Base-by-base conservation (phyloP, 1,140 invertebrate species). In the Micrasema longulum region DNA sequence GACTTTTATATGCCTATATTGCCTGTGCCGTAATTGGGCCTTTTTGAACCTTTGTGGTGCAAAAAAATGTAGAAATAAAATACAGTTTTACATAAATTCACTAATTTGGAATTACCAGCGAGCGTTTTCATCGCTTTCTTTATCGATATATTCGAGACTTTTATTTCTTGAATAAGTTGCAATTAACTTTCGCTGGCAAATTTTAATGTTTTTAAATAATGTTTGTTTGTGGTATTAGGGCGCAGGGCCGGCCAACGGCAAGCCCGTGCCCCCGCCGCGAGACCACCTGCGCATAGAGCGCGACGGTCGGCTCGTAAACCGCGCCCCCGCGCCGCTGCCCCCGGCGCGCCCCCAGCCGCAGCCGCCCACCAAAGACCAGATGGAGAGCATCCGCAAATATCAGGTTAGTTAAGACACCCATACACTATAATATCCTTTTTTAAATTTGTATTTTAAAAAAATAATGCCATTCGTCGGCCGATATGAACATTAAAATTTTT, bases 381-480 rank as follows among this genome's bases (percentile, higher is more conserved):
- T 96, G 78, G 92, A 96, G 77, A 93, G 94, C 79, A 95, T 97
- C 80, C 91, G 91, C 77, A 96, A 96, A 82, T 96, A 93, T 84
- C 92, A 95, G 90, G 94, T 95, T 47, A 14, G 60, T 47, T 12
- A 4, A 16, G n/a, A n/a, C n/a, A n/a, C n/a, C n/a, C n/a, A n/a
- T n/a, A n/a, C n/a, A n/a, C n/a, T n/a, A n/a, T n/a, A n/a, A n/a
- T n/a, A n/a, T n/a, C n/a, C n/a, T n/a, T n/a, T n/a, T n/a, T n/a
- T n/a, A n/a, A n/a, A n/a, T n/a, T n/a, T n/a, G n/a, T n/a, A n/a
- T n/a, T n/a, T n/a, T n/a, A n/a, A n/a, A n/a, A n/a, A n/a, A n/a
- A n/a, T n/a, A n/a, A n/a, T n/a, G n/a, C n/a, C n/a, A n/a, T n/a
- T n/a, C n/a, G n/a, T n/a, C n/a, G n/a, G n/a, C n/a, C n/a, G n/a